A percentile compares a stretch with the other conserved stretches of the same genome.
Evolutionary conservation across 2,113 vertebrate genomes (phyloP).

Genomic region (Podocnemis expansa): DNA sequence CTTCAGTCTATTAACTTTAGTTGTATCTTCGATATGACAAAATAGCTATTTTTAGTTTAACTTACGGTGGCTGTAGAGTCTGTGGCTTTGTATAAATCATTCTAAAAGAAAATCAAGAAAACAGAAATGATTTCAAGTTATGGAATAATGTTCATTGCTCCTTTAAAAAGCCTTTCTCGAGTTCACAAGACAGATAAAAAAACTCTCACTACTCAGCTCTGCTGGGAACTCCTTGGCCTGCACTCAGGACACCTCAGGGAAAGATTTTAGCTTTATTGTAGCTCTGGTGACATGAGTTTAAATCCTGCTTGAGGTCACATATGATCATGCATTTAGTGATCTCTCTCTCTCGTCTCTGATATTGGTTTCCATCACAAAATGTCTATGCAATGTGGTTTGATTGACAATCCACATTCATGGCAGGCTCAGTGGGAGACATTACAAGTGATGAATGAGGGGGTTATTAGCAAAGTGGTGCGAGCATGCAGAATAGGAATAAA

Average conservation of each 20-base stretch:
- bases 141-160: not conserved
- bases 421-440: not conserved
- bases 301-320: not conserved
- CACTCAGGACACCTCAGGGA: not conserved
- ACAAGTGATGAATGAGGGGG: not conserved
- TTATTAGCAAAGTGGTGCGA: not conserved
- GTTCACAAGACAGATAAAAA: not conserved
- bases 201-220: not conserved
- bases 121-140: not conserved
- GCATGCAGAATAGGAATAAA: not conserved
- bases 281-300: not conserved
- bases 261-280: not conserved
- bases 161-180: not conserved
- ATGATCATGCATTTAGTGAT: not conserved
- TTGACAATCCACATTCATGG: not conserved
- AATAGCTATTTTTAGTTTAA: not conserved
- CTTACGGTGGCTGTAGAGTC: conserved; percentile 4
- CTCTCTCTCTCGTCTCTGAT: not conserved
- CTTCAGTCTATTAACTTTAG: not conserved
- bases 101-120: not conserved
- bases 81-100: not conserved
- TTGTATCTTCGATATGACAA: not conserved
- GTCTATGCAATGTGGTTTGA: not conserved
- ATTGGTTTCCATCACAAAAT: not conserved
- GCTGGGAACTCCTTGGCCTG: not conserved